A percentile compares a stretch with the other conserved stretches of the same genome.
phyloP scores from a whole-genome alignment of 2,888 invertebrate genomes.

The Vanessa cardui region DNA sequence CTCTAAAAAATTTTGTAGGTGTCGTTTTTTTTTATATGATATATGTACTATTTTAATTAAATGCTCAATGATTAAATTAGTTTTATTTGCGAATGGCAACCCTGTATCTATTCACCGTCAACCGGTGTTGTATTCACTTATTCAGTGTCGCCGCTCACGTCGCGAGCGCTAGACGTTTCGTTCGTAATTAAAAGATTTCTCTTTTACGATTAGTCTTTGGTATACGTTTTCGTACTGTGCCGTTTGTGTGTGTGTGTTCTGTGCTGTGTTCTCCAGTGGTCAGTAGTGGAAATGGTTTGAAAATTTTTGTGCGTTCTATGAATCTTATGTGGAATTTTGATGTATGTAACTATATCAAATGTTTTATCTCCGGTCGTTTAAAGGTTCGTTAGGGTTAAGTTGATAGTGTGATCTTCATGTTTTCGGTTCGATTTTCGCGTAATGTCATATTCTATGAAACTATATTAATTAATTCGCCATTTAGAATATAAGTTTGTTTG shows the following conservation, averaged over 20 bases:
- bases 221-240: not conserved
- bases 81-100: not conserved
- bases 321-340: not conserved
- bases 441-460: too few species aligned
- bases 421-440: not conserved
- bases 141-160: constrained; percentile 39
- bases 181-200: constrained; percentile 14
- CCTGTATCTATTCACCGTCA: constrained; percentile 2
- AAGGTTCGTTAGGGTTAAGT: not conserved
- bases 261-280: not conserved
- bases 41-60: too few species aligned
- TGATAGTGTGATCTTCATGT: not conserved
- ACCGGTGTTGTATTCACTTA: not conserved
- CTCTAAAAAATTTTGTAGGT: too few species aligned
- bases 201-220: constrained; percentile 15
- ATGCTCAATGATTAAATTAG: too few species aligned
- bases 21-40: too few species aligned
- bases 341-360: not conserved
- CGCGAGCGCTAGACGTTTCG: constrained; percentile 31
- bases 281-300: not conserved
- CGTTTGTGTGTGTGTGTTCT: not conserved
- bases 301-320: not conserved
- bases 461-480: too few species aligned
- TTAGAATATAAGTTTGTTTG: too few species aligned
- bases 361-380: not conserved